Evolutionary conservation across 2,888 invertebrate genomes (phyloP), one percentile per base, ranked within the genome.

Genomic region (Drosophila aldrichi): DNA sequence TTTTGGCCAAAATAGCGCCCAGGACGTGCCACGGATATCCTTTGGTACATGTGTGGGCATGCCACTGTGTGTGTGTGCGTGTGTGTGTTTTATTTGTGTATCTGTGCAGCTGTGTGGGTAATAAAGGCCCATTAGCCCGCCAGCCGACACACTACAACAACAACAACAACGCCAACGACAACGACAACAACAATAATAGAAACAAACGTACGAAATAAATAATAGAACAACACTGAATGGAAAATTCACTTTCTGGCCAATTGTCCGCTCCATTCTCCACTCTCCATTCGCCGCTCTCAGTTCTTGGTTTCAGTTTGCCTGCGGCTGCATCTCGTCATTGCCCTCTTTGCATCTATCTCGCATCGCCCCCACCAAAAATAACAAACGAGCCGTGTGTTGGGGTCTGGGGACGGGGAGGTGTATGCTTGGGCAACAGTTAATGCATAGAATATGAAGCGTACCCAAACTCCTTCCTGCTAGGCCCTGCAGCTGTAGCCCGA

Each of bases 221-320:
- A 86, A 86, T 82, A 88, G 83, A 86, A 88, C 86, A 88, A 86
- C 80, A 82, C 51, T 65, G 66, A 74, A 85, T 82, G 71, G 68
- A 78, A 84, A 74, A 84, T 73, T 84, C 77, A 79, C 73, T 81
- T 82, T 77, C 77, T 83, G 71, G 64, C 72, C 80, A 68, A 81
- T 76, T 79, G 81, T 66, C 20, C 43, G 41, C 57, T 32, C 43
- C 36, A 16, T 44, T 22, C 44, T 9, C 18, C 14, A 14, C 5
- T 41, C 18, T 5, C 41, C 20, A 5, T n/a, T n/a, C n/a, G n/a
- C n/a, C n/a, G n/a, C n/a, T 38, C 9, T 52, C 36, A 36, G 20
- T 3, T 43, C 34, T 32, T 56, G 49, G 29, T 41, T 63, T 70
- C 56, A 56, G 41, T 61, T 46, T 10, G 77, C 83, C 71, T 64